These are phyloP conservation scores for Mesaphorura yosii DNA, from an alignment of 1,140 invertebrate genomes.

Conservation along the genomic window DNA sequence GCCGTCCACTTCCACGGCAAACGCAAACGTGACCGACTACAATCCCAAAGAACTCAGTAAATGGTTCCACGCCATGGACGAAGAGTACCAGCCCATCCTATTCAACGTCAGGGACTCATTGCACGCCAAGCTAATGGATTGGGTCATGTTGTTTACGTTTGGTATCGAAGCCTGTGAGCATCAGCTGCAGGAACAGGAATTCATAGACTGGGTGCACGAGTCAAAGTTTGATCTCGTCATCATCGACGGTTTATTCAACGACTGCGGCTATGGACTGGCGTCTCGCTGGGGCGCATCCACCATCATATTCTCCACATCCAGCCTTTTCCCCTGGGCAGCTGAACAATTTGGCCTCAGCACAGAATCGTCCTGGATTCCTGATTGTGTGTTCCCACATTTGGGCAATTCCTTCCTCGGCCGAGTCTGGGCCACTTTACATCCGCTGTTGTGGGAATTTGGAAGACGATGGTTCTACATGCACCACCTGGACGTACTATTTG, in stretches of 20 bases:
- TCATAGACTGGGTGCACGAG: slow-evolving; percentile 13
- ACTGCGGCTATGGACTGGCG: slow-evolving; percentile 23
- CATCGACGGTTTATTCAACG: slow-evolving; percentile 25
- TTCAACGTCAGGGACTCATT: too few relatives aligned
- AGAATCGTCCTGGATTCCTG: neutral
- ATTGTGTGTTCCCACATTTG: neutral
- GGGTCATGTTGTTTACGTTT: neutral
- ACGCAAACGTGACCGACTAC: too few relatives aligned
- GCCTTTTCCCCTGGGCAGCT: neutral
- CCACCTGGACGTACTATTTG: neutral
- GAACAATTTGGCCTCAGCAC: neutral
- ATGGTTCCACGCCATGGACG: too few relatives aligned
- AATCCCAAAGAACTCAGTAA: too few relatives aligned
- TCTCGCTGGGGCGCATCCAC: slow-evolving; percentile 15
- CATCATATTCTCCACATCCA: slow-evolving; percentile 10
- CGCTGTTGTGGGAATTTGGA: neutral
- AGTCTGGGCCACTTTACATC: neutral
- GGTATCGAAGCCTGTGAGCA: slow-evolving; percentile 3
- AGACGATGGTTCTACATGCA: neutral
- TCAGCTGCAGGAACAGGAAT: slow-evolving; percentile 10
- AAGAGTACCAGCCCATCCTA: too few relatives aligned
- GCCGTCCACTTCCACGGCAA: too few relatives aligned
- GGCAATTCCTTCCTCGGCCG: slow-evolving; percentile 3
- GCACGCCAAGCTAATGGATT: too few relatives aligned
- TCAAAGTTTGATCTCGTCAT: slow-evolving; percentile 27